A percentile compares a stretch with the other conserved stretches of the same genome.
phyloP scores from a whole-genome alignment of 2,797 vertebrate species.

The Graptemys geographica region DNA sequence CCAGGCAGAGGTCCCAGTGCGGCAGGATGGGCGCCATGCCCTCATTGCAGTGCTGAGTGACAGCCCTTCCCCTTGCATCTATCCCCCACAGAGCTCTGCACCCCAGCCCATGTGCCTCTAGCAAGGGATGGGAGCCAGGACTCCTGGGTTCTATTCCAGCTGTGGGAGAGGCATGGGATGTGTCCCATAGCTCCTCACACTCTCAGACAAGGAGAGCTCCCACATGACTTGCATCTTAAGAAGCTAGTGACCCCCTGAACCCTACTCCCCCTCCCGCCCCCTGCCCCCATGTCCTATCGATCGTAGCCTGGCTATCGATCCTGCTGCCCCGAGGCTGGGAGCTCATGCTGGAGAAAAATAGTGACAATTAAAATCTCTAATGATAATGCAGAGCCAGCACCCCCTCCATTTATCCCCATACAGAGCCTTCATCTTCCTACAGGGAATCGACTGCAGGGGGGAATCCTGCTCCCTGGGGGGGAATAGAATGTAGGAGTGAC shows the following conservation, averaged over 20 bases:
- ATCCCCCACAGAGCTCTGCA: not conserved
- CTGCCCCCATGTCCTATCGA: not conserved
- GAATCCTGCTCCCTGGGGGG: too few relatives aligned
- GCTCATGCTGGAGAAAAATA: not conserved
- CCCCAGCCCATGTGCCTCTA: not conserved
- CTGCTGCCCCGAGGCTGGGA: not conserved
- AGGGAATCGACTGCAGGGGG: too few relatives aligned
- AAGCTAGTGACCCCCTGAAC: not conserved
- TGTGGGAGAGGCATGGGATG: not conserved
- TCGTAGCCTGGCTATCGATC: not conserved
- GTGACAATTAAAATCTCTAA: not conserved
- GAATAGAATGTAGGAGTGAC: too few relatives aligned
- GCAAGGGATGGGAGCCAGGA: not conserved
- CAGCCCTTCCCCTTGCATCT: not conserved
- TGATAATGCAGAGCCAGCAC: not conserved
- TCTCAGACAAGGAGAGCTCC: not conserved
- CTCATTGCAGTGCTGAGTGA: not conserved
- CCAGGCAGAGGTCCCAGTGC: too few relatives aligned
- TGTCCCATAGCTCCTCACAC: not conserved
- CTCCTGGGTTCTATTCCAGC: not conserved
- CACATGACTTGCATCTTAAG: not conserved
- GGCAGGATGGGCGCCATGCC: not conserved
- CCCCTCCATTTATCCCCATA: not conserved
- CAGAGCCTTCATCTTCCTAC: not conserved
- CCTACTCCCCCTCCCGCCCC: not conserved